Base-by-base conservation (phyloP, 2,888 invertebrate species). In the Torymus texanus region DNA sequence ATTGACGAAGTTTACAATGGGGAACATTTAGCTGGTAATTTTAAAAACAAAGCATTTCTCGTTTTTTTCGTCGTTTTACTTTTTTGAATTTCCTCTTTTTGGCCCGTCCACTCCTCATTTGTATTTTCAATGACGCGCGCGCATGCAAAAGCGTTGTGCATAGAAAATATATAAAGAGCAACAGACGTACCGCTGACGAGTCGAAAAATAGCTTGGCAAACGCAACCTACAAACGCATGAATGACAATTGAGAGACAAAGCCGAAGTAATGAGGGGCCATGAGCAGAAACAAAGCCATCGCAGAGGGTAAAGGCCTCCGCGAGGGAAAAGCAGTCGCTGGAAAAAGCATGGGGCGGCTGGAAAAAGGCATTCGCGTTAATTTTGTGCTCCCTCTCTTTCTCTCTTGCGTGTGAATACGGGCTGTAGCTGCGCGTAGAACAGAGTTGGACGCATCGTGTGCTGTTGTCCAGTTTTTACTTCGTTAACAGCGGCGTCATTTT, bases 321-420 rank as follows among this genome's bases (percentile, higher is more conserved):
- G 29, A 55, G 24, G 29, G 55, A 18, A 24, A 16, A n/a, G 53
- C 11, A 53, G 59, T 29, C 14, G 68, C 67, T 12, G 41, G 21
- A 29, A 29, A 29, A 29, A 29, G 29, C 51, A 24, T 13, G 18
- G 21, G 14, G 67, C 67, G 50, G 76, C 18, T 66, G 51, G 78
- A 79, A 83, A 83, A 79, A 75, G 79, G 70, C 75, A 78, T 73
- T 59, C 67, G 65, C 67, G 78, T 84, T 82, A 81, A 83, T 82
- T 83, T 80, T 29, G 78, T 67, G 72, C 80, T 80, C 80, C 4
- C 29, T 29, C 29, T 29, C 29, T 29, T 29, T 29, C 29, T 29
- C 29, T 75, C 76, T 77, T 78, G 81, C 77, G 79, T 79, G 82
- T 76, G 81, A 83, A 51, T 62, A 29, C 29, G 29, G 65, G 71